Evolutionary conservation across 2,797 vertebrate genomes (phyloP).

Genomic region (Sebastes aleutianus): DNA sequence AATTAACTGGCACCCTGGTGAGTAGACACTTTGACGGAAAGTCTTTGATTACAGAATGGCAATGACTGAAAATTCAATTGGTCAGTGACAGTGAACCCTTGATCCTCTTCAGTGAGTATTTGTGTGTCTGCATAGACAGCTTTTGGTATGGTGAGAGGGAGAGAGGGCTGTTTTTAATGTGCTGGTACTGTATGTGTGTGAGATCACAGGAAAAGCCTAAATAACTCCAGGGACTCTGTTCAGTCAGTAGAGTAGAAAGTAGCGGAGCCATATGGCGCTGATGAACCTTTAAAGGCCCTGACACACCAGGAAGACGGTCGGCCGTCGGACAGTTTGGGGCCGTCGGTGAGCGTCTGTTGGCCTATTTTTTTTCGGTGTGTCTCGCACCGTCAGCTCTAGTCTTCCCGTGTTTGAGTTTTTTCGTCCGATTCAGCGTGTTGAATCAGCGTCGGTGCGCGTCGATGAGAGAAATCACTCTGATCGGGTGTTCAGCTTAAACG

Average conservation of each 20-base stretch:
- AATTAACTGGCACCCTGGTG: constrained; percentile 48
- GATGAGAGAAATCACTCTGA: too few relatives aligned
- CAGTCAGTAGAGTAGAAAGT: neutral
- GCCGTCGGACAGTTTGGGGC: too few relatives aligned
- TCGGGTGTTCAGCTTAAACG: too few relatives aligned
- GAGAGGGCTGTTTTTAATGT: neutral
- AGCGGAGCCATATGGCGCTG: neutral
- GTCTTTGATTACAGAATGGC: constrained; percentile 30
- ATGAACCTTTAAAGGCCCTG: neutral
- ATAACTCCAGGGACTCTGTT: neutral
- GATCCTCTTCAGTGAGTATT: neutral
- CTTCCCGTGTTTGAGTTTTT: too few relatives aligned
- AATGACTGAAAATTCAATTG: constrained; percentile 7
- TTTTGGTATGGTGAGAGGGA: neutral
- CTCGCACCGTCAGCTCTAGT: too few relatives aligned
- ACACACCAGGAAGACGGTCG: too few relatives aligned
- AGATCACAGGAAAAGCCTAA: neutral
- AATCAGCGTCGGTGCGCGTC: too few relatives aligned
- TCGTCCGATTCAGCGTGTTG: too few relatives aligned
- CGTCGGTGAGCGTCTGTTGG: too few relatives aligned
- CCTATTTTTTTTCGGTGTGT: too few relatives aligned
- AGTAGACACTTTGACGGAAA: constrained; percentile 28
- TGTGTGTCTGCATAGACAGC: neutral
- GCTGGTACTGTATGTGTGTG: neutral
- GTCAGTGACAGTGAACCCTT: neutral